Evolutionary conservation across 2,888 invertebrate species (phyloP).

Genomic region (Zeuzera pyrina): DNA sequence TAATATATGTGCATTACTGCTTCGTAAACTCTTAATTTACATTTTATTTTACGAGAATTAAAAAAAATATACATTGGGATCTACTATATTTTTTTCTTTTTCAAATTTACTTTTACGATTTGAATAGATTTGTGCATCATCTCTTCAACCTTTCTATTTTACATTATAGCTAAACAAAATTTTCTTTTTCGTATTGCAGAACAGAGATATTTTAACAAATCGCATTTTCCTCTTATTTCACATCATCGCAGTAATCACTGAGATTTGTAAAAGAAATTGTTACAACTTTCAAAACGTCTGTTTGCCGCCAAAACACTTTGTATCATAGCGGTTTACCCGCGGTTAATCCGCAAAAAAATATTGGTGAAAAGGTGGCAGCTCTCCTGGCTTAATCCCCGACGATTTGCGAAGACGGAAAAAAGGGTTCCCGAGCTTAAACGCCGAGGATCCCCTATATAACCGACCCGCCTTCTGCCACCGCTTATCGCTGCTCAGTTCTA

Average conservation of each 20-base stretch:
- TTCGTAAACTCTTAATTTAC: no score
- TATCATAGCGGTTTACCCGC: constrained; percentile 48
- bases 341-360: constrained; percentile 59
- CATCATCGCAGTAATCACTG: constrained; percentile 17
- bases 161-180: no score
- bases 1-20: no score
- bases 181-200: no score
- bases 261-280: constrained; percentile 29
- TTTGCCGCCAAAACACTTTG: constrained; percentile 46
- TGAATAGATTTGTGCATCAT: no score
- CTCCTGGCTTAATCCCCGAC: constrained; percentile 61
- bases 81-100: no score
- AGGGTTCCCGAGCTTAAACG: constrained; percentile 54
- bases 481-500: constrained; percentile 48
- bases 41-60: no score
- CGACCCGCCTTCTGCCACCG: constrained; percentile 40
- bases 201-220: no score
- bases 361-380: constrained; percentile 62
- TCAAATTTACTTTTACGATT: no score
- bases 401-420: constrained; percentile 68
- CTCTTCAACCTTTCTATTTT: no score
- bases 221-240: constrained; percentile 27
- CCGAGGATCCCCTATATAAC: constrained; percentile 39
- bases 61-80: no score
- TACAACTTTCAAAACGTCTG: constrained; percentile 37